Evolutionary conservation across 1,140 invertebrate species (phyloP).

Genomic region (Camponotus pennsylvanicus): DNA sequence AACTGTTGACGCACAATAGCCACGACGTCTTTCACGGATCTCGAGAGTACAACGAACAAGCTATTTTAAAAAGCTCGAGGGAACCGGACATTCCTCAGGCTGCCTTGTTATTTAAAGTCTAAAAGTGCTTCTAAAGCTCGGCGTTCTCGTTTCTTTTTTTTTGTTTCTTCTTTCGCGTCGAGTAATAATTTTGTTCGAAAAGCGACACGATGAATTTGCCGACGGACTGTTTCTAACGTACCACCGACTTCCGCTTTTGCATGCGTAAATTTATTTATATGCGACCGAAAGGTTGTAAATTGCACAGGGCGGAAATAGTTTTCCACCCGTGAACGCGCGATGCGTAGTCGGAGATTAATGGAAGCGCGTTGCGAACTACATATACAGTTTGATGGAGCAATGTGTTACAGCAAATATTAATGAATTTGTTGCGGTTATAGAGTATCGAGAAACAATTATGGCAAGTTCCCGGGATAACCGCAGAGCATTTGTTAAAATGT

Average conservation of each 20-base stretch:
- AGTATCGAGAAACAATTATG: slow-evolving; percentile 23
- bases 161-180: neutral
- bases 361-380: neutral
- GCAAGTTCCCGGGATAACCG: neutral
- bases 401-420: neutral
- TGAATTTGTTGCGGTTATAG: neutral
- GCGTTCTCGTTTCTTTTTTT: neutral
- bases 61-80: slow-evolving; percentile 35
- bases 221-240: neutral
- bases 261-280: slow-evolving; percentile 16
- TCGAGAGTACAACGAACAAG: neutral
- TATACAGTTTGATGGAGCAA: neutral
- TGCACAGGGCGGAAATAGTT: slow-evolving; percentile 7
- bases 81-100: neutral
- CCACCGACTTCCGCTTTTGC: neutral
- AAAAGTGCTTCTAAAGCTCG: neutral
- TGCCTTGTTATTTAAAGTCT: neutral
- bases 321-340: slow-evolving; percentile 28
- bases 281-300: slow-evolving; percentile 10
- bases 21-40: neutral
- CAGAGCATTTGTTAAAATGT: neutral
- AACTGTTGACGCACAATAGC: neutral
- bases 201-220: neutral
- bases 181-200: neutral
- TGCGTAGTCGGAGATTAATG: slow-evolving; percentile 43